These are phyloP conservation scores for Gallinago stenura DNA, from an alignment of 2,797 vertebrate species.

Conservation along the genomic window DNA sequence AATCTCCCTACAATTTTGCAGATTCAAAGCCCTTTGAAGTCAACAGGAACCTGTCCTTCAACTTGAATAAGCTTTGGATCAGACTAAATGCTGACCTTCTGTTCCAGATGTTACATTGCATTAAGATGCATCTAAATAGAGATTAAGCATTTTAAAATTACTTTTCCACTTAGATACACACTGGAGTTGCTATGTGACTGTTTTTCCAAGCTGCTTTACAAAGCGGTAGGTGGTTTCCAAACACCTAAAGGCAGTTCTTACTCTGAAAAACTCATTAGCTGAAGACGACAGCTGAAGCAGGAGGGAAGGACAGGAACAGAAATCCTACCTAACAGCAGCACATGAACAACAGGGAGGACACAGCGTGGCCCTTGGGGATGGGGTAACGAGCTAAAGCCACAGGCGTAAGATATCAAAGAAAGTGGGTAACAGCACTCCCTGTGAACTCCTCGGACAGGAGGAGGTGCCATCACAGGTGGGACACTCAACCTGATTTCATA, in stretches of 20 bases:
- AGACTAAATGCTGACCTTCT: not conserved
- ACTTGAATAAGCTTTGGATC: not conserved
- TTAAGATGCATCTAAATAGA: not conserved
- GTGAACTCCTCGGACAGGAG: not conserved
- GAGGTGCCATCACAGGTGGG: not conserved
- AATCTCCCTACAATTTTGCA: not conserved
- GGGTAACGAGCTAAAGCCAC: not conserved
- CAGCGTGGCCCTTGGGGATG: accelerated
- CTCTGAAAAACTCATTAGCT: not conserved
- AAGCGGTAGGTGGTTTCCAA: not conserved
- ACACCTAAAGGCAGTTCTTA: not conserved
- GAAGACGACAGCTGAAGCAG: not conserved
- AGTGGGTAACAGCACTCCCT: not conserved
- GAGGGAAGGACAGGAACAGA: not conserved
- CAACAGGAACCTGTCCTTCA: constrained; percentile 1
- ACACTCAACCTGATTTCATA: not conserved
- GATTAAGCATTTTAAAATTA: not conserved
- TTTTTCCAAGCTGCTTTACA: constrained; percentile 17
- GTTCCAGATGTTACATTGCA: not conserved
- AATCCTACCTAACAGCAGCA: not conserved
- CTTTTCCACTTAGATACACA: not conserved
- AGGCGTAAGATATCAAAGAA: not conserved
- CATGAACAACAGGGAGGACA: not conserved
- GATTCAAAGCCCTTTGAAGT: not conserved
- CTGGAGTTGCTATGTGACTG: not conserved